Conservation (phyloP, 1,140 invertebrate genomes). For the Trichomalopsis sarcophagae region DNA sequence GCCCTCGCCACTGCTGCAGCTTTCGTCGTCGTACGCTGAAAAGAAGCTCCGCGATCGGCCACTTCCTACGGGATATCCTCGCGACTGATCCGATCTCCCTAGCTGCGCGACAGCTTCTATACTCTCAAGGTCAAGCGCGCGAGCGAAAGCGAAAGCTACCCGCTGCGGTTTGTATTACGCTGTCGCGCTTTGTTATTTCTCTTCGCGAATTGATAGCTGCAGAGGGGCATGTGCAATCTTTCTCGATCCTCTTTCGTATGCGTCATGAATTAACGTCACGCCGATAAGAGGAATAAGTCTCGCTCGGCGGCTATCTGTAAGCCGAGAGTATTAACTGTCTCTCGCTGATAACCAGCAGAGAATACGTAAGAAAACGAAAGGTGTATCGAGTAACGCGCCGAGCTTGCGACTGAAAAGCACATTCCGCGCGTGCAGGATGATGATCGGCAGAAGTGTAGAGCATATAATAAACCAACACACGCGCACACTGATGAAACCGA, state of each 20-base stretch:
- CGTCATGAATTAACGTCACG: neutral
- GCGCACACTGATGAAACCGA: neutral
- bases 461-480: no score
- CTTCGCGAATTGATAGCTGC: neutral
- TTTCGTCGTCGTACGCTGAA: neutral
- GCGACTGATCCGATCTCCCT: conserved; percentile 7
- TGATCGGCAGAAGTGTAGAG: neutral
- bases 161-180: neutral
- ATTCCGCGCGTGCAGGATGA: neutral
- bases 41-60: neutral
- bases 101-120: neutral
- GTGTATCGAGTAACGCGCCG: neutral
- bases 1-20: conserved; percentile 3
- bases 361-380: neutral
- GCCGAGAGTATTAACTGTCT: neutral
- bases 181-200: no score
- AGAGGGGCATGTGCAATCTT: neutral
- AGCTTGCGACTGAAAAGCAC: neutral
- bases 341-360: neutral
- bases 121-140: conserved; percentile 33
- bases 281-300: neutral
- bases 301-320: neutral
- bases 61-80: conserved; percentile 26
- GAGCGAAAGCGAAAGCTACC: conserved; percentile 42
- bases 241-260: neutral